Percentiles rank a stretch among this genome's conserved stretches.
These are phyloP conservation scores for Acleris emargana DNA, from an alignment of 2,888 invertebrate species.

Conservation along the genomic window DNA sequence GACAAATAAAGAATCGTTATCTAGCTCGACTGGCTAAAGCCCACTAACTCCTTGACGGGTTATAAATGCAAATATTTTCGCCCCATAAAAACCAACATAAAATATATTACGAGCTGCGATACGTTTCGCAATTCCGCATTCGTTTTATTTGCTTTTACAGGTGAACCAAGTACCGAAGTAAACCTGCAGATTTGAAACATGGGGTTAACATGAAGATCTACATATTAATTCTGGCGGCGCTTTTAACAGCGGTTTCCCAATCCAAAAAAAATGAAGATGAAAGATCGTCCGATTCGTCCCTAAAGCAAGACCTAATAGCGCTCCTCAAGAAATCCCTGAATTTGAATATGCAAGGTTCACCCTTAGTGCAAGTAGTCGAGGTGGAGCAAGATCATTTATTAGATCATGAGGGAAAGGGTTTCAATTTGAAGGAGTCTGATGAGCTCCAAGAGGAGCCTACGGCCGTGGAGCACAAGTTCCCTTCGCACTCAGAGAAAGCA, in stretches of 20 bases:
- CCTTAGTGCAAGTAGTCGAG: no score
- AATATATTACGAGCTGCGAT: constrained; percentile 15
- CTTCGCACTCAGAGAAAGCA: not conserved
- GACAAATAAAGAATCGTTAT: no score
- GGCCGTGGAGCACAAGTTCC: no score
- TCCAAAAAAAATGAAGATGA: constrained; percentile 42
- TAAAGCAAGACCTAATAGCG: no score
- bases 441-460: no score
- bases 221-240: constrained; percentile 38
- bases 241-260: constrained; percentile 36
- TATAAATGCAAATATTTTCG: constrained; percentile 17
- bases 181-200: constrained; percentile 4
- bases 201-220: constrained; percentile 48
- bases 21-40: constrained; percentile 11
- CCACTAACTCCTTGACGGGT: constrained; percentile 15
- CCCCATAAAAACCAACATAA: constrained; percentile 29
- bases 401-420: no score
- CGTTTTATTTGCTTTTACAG: constrained; percentile 7
- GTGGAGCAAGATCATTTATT: no score
- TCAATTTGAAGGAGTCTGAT: no score
- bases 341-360: no score
- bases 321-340: no score
- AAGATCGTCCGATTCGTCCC: constrained; percentile 24
- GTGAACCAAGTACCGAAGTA: not conserved
- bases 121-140: constrained; percentile 47